Evolutionary conservation across 2,888 invertebrate species (phyloP), one percentile per base, ranked within the genome.

Genomic region (Bruchidius siliquastri): DNA sequence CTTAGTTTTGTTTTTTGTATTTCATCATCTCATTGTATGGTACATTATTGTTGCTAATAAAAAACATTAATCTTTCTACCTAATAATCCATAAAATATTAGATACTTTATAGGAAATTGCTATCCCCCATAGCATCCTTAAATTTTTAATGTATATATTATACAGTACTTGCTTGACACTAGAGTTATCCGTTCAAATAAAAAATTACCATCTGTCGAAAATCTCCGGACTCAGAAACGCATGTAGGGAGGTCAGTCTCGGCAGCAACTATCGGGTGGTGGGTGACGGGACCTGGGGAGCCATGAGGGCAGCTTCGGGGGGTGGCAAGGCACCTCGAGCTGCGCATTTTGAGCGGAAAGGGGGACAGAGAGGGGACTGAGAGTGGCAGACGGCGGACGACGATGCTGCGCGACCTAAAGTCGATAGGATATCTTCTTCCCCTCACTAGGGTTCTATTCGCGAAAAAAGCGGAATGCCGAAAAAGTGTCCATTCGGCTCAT

Each of bases 231-330:
- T 49, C 79, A 79, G 79, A 79, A 79, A 79, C 80, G 77, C 77
- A 76, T 79, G 77, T 77, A 80, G 79, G 76, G 76, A 76, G 76
- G 76, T 76, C 76, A 76, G 75, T 76, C 76, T 73, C 49, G 67
- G 70, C 77, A 76, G 49, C 49, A 49, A 49, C 49, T 3, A 13
- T 8, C 49, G 4, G 68, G 30, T 18, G 69, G 74, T 13, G 79
- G 73, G 76, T 77, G 77, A 75, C 77, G 74, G 80, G 79, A 72
- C 72, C 76, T 76, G 75, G 78, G 80, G 79, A n/a, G 76, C 71
- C 71, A 74, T 69, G 18, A 1, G 49, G 49, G 49, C 49, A 49
- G 10, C 49, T 18, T 13, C 30, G n/a, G 49, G 49, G 49, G 49
- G 49, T 49, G 49, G 49, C 18, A 13, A 49, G 8, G 49, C 49